Evolutionary conservation across 2,113 vertebrate genomes (phyloP), one percentile per base, ranked within the genome.

Genomic region (Echinops telfairi): DNA sequence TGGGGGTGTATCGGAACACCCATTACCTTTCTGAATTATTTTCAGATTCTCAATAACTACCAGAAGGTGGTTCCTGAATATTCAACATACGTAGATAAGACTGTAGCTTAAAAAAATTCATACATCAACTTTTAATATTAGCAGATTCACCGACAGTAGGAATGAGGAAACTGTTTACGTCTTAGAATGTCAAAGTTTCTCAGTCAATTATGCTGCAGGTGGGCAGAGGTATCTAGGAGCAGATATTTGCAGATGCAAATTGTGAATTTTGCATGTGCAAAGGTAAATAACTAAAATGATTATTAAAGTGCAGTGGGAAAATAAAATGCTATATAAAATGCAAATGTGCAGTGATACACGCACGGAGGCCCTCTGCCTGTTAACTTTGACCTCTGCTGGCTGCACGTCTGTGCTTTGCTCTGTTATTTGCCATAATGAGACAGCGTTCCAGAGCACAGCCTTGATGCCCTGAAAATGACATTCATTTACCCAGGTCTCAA

Each of bases 211-310:
- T 96, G 89, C 95, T 95, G 92, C 96, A 95, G 88, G 94, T 96
- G 90, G 86, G 92, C 93, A 91, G 93, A 86, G 93, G 60, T 84
- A 85, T 81, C 81, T 36, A 80, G 38, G 83, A 97, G 91, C 33
- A 94, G 93, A 93, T 95, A 96, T 96, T 97, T 97, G 95, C 95
- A 93, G 94, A 97, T 96, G 97, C 90, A 96, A 97, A 97, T 97
- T 87, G 60, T 90, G 95, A 96, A 89, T 97, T 95, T 94, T 93
- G 93, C 88, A 95, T 85, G 88, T 66, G 62, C 89, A 90, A 96
- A 96, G 90, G 95, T 96, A 97, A 97, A 96, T 96, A 97, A 47
- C 86, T 94, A 96, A 95, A 88, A 91, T 96, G 83, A 95, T 96
- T 97, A 95, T 94, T 95, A 95, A 95, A 92, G 62, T 43, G 88